These are phyloP conservation scores for Spatulosminthurus flaviceps DNA, from an alignment of 2,888 invertebrate species.

Conservation along the genomic window DNA sequence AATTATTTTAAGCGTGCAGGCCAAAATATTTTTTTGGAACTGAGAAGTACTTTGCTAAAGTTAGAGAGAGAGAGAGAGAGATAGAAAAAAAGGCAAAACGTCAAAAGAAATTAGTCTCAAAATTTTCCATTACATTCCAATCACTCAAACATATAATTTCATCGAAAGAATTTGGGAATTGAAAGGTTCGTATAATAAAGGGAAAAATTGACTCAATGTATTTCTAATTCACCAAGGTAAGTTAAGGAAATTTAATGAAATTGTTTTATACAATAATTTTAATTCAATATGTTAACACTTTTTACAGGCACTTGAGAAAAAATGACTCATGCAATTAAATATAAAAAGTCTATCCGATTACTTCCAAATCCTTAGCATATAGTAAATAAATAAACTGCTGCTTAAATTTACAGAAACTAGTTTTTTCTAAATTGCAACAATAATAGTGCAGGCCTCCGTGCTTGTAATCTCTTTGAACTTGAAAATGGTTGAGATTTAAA, in stretches of 20 bases:
- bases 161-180: neutral
- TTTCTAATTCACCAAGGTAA: no score
- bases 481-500: neutral
- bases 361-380: no score
- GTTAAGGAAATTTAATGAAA: no score
- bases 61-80: neutral
- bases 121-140: neutral
- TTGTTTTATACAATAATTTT: no score
- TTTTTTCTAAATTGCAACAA: neutral
- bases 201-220: no score
- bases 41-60: neutral
- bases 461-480: neutral
- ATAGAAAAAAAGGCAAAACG: neutral
- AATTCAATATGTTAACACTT: no score
- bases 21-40: neutral
- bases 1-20: no score
- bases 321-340: no score
- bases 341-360: no score
- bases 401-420: no score
- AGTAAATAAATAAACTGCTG: no score
- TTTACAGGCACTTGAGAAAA: no score
- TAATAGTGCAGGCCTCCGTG: neutral
- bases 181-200: neutral
- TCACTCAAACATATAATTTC: neutral
- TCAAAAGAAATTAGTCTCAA: neutral